Percentiles rank a stretch among this genome's conserved stretches.
Evolutionary conservation across 1,140 invertebrate species (phyloP).

Genomic region (Marisa cornuarietis): DNA sequence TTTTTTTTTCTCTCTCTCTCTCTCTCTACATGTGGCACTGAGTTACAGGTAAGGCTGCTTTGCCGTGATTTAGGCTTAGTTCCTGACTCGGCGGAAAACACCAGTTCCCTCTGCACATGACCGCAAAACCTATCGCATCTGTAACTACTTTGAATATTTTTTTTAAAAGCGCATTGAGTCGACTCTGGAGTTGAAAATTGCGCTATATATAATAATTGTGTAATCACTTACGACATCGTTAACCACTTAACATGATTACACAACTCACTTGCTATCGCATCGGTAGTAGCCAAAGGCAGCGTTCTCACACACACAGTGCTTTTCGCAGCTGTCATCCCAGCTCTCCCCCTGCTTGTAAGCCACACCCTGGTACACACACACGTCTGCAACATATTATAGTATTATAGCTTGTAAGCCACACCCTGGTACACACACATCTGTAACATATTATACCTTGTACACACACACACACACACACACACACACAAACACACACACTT

Average conservation of each 20-base stretch:
- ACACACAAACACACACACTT: background rate
- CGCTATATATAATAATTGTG: too few relatives aligned
- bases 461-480: constrained; percentile 11
- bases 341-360: constrained; percentile 39
- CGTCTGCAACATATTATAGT: constrained; percentile 22
- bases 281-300: constrained; percentile 52
- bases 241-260: background rate
- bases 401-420: background rate
- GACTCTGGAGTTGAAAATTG: too few relatives aligned
- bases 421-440: background rate
- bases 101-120: too few relatives aligned
- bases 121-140: too few relatives aligned
- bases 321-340: constrained; percentile 47
- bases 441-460: background rate
- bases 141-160: too few relatives aligned
- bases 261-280: constrained; percentile 45
- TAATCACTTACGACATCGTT: too few relatives aligned
- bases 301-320: constrained; percentile 46
- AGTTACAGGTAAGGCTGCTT: too few relatives aligned
- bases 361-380: constrained; percentile 42
- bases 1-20: too few relatives aligned
- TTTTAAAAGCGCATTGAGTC: too few relatives aligned
- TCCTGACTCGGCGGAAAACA: too few relatives aligned
- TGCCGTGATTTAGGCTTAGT: too few relatives aligned
- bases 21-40: too few relatives aligned